Evolutionary conservation across 2,888 invertebrate species (phyloP), one percentile per base, ranked within the genome.

Genomic region (Carterocephalus palaemon): DNA sequence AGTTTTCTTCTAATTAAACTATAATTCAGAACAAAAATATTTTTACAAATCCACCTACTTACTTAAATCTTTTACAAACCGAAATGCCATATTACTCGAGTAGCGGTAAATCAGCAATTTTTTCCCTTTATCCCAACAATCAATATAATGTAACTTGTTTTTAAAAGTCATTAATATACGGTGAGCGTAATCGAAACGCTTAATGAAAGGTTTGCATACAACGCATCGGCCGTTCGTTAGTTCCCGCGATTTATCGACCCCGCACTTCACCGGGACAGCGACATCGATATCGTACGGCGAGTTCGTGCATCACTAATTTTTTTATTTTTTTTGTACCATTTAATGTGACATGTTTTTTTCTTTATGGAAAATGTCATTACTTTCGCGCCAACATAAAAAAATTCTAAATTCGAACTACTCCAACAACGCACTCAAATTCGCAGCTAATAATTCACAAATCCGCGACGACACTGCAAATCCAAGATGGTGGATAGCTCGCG

Each of bases 161-260:
- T 67, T 71, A 70, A 76, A 76, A 71, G 64, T 75, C 70, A 75
- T 80, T 75, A 73, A 78, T 75, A 74, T 64, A 55, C 59, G 57
- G 29, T 54, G 67, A 68, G 64, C 61, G 69, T 70, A 79, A 79
- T 79, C 74, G 71, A 75, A 66, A 64, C 66, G 55, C 60, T 67
- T 70, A 74, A 77, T 75, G 69, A 72, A 75, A 71, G 67, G 56
- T 64, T 60, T 60, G 56, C 57, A 42, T 46, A 46, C 52, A 46
- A 40, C 43, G 46, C 39, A 24, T 23, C 53, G 48, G 50, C 54
- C 53, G 70, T 76, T 80, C 77, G 74, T 76, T 77, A 77, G 72
- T 60, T 62, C 41, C 23, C 43, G 56, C 63, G 63, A 79, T 79
- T 81, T 76, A 80, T 80, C 69, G 75, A 70, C 55, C 37, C 49